These are phyloP conservation scores for Myrmophylax atrothorax DNA, from an alignment of 2,113 vertebrate species.

Conservation along the genomic window DNA sequence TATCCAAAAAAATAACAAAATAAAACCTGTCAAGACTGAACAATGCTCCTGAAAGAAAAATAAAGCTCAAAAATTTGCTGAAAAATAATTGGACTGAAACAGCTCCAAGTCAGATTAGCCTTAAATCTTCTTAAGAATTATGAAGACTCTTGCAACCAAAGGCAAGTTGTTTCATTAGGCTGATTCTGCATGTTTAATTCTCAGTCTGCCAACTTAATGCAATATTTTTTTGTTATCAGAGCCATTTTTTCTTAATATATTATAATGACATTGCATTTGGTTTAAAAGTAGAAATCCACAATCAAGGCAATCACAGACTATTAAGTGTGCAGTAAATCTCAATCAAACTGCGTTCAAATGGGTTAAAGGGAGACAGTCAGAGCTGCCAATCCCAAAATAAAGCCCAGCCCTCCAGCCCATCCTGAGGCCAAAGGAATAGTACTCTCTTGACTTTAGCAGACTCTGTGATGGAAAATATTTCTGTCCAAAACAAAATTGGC, in stretches of 20 bases:
- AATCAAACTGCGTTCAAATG: conserved; percentile 5
- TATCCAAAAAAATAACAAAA: conserved; percentile 37
- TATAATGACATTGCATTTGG: conserved; percentile 4
- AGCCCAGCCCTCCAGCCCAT: background rate
- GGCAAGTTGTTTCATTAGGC: conserved; percentile 59
- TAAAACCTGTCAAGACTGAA: conserved; percentile 38
- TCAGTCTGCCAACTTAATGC: background rate
- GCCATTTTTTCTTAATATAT: background rate
- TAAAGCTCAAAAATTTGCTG: background rate
- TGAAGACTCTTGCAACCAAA: conserved; percentile 49
- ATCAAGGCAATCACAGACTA: conserved; percentile 41
- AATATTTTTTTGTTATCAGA: conserved; percentile 35
- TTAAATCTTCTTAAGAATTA: conserved; percentile 62
- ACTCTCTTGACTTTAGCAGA: conserved; percentile 23
- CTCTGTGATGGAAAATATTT: conserved; percentile 59
- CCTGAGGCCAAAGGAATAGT: background rate
- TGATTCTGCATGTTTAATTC: conserved; percentile 50
- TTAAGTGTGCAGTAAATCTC: conserved; percentile 21
- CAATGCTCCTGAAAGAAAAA: conserved; percentile 34
- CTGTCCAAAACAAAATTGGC: conserved; percentile 50
- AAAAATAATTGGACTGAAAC: conserved; percentile 51
- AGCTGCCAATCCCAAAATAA: conserved; percentile 54
- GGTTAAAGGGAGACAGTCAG: background rate
- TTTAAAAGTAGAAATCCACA: conserved; percentile 14
- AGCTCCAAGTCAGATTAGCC: conserved; percentile 49